Evolutionary conservation across 2,113 vertebrate species (phyloP).

Genomic region (Bufo gargarizans): DNA sequence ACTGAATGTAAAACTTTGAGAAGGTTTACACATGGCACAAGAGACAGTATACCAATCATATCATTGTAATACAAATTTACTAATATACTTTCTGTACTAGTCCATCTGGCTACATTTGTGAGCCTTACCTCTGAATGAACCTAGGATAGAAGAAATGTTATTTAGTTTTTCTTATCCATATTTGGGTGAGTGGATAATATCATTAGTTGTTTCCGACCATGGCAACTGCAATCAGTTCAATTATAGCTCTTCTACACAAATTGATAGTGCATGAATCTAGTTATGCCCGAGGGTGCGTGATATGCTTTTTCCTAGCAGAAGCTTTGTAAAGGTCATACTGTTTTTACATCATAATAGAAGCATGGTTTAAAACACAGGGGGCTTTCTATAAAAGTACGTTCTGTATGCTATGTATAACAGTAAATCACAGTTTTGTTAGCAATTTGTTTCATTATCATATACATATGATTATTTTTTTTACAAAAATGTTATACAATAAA

Average conservation of each 20-base stretch:
- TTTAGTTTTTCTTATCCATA: constrained; percentile 29
- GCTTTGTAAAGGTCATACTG: constrained; percentile 12
- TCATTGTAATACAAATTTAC: constrained; percentile 45
- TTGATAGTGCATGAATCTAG: constrained; percentile 33
- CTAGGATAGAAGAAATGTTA: constrained; percentile 46
- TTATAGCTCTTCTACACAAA: constrained; percentile 27
- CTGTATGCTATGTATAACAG: background rate
- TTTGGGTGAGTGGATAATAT: constrained; percentile 44
- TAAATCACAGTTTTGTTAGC: background rate
- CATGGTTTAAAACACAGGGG: background rate
- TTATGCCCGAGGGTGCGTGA: constrained; percentile 27
- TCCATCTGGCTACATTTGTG: constrained; percentile 63
- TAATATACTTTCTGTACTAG: constrained; percentile 66
- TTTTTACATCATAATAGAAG: background rate
- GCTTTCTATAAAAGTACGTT: background rate
- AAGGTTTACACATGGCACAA: background rate
- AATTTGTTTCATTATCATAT: background rate
- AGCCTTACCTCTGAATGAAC: constrained; percentile 61
- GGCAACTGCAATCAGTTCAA: constrained; percentile 35
- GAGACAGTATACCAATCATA: background rate
- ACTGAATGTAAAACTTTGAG: background rate
- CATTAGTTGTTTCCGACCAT: constrained; percentile 54
- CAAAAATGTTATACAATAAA: no score
- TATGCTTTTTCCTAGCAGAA: constrained; percentile 17
- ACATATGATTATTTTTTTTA: background rate